Percentiles rank a stretch among this genome's conserved stretches.
Evolutionary conservation across 2,797 vertebrate species (phyloP).

Genomic region (Etheostoma perlongum): DNA sequence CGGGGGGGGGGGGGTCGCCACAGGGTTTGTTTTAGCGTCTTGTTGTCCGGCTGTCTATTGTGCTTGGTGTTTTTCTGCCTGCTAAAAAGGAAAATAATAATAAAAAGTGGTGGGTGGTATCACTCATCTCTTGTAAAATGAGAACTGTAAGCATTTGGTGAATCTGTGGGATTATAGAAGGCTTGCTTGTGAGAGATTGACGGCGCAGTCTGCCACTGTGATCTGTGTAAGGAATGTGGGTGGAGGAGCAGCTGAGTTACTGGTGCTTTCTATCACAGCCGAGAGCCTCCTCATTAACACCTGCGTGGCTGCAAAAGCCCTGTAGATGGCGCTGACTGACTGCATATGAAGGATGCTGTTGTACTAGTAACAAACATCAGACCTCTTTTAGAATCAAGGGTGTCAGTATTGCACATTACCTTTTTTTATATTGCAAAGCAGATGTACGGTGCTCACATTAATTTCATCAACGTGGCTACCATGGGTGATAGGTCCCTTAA

Average conservation of each 20-base stretch:
- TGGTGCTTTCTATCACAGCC: conserved; percentile 12
- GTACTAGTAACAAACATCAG: not conserved
- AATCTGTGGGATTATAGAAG: conserved; percentile 15
- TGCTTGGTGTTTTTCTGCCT: too few relatives aligned
- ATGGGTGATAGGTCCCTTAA: not conserved
- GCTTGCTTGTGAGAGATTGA: conserved; percentile 18
- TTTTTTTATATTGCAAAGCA: conserved; percentile 2
- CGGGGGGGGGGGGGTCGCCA: too few relatives aligned
- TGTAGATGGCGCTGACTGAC: conserved; percentile 66
- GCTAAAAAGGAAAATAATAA: too few relatives aligned
- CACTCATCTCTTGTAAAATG: not conserved
- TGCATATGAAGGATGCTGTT: not conserved
- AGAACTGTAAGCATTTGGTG: not conserved
- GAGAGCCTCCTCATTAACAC: conserved; percentile 19
- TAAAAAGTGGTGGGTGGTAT: not conserved
- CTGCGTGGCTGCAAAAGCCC: conserved; percentile 43
- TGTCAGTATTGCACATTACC: not conserved
- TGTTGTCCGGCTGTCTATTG: too few relatives aligned
- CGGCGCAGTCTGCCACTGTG: conserved; percentile 18
- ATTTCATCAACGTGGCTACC: not conserved
- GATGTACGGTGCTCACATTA: not conserved
- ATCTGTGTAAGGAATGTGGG: conserved; percentile 50
- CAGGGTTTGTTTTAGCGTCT: too few relatives aligned
- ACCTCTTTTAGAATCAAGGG: not conserved
- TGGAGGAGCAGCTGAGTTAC: conserved; percentile 17